Conservation (phyloP, 2,888 invertebrate genomes). For the Mythimna albipuncta region DNA sequence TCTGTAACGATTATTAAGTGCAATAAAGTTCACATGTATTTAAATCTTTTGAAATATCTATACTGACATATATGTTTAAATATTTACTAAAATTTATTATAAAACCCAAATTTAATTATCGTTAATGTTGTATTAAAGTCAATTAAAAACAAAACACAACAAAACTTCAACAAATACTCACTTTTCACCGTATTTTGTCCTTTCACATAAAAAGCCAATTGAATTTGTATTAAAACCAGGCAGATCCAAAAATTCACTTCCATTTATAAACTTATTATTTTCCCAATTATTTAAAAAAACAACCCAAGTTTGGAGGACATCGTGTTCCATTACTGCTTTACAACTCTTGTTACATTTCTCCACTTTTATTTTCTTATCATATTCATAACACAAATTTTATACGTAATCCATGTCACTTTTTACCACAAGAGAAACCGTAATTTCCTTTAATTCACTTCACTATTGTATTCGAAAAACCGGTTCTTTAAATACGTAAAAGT, state of each 20-base stretch:
- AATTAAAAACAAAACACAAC: conserved; percentile 9
- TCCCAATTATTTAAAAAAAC: conserved; percentile 77
- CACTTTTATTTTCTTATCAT: conserved; percentile 19
- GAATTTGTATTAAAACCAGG: conserved; percentile 77
- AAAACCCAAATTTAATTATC: neutral
- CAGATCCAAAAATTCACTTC: conserved; percentile 85
- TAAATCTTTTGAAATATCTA: too few relatives aligned
- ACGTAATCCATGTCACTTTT: conserved; percentile 36
- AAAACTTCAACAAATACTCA: conserved; percentile 69
- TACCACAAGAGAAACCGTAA: conserved; percentile 7
- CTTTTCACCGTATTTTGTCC: conserved; percentile 78
- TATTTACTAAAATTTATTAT: too few relatives aligned
- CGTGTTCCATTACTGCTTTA: conserved; percentile 84
- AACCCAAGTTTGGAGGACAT: conserved; percentile 73
- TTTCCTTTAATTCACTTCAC: conserved; percentile 22
- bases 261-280: conserved; percentile 83
- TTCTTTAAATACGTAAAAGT: conserved; percentile 74
- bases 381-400: conserved; percentile 13
- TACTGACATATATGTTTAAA: too few relatives aligned
- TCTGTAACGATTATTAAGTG: too few relatives aligned
- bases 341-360: conserved; percentile 48
- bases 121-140: neutral
- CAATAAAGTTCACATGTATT: too few relatives aligned
- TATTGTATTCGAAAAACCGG: conserved; percentile 5
- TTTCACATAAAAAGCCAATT: conserved; percentile 73